phyloP scores from a whole-genome alignment of 2,888 invertebrate genomes.

The Seira ritae region DNA sequence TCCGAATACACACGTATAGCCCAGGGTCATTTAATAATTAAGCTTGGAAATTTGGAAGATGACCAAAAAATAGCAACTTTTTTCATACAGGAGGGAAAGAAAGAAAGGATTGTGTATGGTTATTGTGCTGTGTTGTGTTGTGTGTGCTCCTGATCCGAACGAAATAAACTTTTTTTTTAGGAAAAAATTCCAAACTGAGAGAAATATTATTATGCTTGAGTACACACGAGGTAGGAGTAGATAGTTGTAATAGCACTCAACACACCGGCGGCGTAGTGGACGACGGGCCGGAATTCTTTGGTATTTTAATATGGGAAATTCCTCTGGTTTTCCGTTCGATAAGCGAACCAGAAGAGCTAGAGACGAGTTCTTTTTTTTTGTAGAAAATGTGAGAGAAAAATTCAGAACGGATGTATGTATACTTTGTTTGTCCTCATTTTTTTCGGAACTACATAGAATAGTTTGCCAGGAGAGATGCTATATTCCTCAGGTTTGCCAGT shows the following conservation, averaged over 20 bases:
- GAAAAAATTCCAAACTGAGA: constrained; percentile 10
- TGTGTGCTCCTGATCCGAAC: constrained; percentile 29
- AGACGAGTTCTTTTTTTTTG: background rate
- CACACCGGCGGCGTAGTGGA: constrained; percentile 14
- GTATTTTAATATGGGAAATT: constrained; percentile 74
- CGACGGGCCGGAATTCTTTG: constrained; percentile 61
- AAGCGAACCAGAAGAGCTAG: too few relatives aligned
- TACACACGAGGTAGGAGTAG: constrained; percentile 4
- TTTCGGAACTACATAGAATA: background rate
- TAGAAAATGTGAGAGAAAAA: background rate
- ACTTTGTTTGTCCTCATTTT: constrained; percentile 45
- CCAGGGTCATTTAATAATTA: constrained; percentile 74
- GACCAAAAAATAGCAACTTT: constrained; percentile 67
- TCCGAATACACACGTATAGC: constrained; percentile 51
- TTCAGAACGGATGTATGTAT: background rate
- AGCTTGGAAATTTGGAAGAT: constrained; percentile 73
- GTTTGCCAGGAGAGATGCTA: background rate
- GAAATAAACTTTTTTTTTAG: constrained; percentile 46
- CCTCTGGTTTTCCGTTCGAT: constrained; percentile 65
- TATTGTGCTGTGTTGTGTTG: background rate
- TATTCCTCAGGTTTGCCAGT: constrained; percentile 5
- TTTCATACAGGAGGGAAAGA: constrained; percentile 21
- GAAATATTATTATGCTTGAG: constrained; percentile 16
- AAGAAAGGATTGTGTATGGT: constrained; percentile 34
- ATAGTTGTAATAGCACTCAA: background rate